These are phyloP conservation scores for Dendrolimus pini DNA, from an alignment of 2,888 invertebrate species.

Conservation along the genomic window DNA sequence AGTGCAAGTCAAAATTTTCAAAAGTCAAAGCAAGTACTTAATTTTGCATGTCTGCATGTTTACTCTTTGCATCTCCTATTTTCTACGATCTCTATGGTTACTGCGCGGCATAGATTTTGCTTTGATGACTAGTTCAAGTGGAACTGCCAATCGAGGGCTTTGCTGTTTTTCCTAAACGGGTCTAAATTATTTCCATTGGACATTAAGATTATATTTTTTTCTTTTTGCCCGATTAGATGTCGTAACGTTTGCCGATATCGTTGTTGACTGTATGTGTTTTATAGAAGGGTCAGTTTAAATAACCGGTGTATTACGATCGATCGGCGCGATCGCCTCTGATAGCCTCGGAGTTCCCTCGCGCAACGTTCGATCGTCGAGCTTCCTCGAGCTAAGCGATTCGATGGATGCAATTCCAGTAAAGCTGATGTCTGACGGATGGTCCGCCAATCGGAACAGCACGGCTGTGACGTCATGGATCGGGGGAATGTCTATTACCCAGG, in stretches of 20 bases:
- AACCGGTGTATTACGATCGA: slow-evolving; percentile 50
- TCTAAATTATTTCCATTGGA: slow-evolving; percentile 16
- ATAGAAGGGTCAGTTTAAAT: slow-evolving; percentile 51
- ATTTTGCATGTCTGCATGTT: slow-evolving; percentile 66
- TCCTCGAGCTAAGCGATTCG: slow-evolving; percentile 67
- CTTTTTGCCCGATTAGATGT: slow-evolving; percentile 60
- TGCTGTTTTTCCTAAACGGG: slow-evolving; percentile 38
- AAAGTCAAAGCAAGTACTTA: slow-evolving; percentile 47
- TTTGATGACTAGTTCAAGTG: slow-evolving; percentile 61
- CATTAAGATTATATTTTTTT: slow-evolving; percentile 5
- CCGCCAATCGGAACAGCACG: slow-evolving; percentile 58
- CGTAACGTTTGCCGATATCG: slow-evolving; percentile 58
- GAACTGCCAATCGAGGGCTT: slow-evolving; percentile 59
- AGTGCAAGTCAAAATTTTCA: slow-evolving; percentile 22
- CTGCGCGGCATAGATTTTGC: slow-evolving; percentile 76
- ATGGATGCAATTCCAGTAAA: slow-evolving; percentile 75
- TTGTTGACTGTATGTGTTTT: slow-evolving; percentile 56
- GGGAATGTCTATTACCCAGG: slow-evolving; percentile 73
- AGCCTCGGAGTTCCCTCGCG: slow-evolving; percentile 56
- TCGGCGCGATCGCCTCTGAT: slow-evolving; percentile 55
- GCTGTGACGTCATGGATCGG: slow-evolving; percentile 69
- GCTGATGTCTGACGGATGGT: slow-evolving; percentile 71
- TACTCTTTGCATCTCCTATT: slow-evolving; percentile 63
- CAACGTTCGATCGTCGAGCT: slow-evolving; percentile 54
- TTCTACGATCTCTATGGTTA: slow-evolving; percentile 78